These are phyloP conservation scores for Dryobotodes eremita DNA, from an alignment of 2,888 invertebrate genomes.

Conservation along the genomic window DNA sequence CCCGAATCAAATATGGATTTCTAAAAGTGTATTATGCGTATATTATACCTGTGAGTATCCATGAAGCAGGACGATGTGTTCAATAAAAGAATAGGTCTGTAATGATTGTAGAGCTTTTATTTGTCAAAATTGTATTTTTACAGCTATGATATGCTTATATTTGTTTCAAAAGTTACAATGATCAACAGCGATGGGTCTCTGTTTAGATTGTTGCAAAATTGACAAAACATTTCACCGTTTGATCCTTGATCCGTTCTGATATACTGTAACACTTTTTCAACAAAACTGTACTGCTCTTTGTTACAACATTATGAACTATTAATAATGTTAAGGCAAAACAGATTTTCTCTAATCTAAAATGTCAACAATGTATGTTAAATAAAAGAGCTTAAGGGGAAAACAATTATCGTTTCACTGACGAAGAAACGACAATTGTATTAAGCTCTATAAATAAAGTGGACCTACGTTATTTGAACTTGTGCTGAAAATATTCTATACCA, in stretches of 20 bases:
- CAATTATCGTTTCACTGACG: conserved; percentile 77
- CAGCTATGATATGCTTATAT: conserved; percentile 98
- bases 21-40: not conserved
- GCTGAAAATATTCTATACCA: conserved; percentile 84
- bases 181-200: conserved; percentile 90
- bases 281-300: conserved; percentile 88
- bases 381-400: conserved; percentile 87
- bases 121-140: conserved; percentile 96
- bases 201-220: conserved; percentile 86
- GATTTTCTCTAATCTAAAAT: conserved; percentile 89
- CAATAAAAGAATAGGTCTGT: conserved; percentile 82
- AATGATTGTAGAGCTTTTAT: conserved; percentile 93
- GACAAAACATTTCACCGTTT: conserved; percentile 87
- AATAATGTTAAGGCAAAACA: conserved; percentile 90
- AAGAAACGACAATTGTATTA: conserved; percentile 80
- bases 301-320: conserved; percentile 88
- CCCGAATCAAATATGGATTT: not conserved
- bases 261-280: conserved; percentile 86
- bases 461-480: conserved; percentile 90
- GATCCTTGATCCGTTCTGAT: conserved; percentile 83
- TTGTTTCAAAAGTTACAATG: conserved; percentile 92
- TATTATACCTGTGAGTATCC: conserved; percentile 58
- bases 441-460: conserved; percentile 89
- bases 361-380: conserved; percentile 90
- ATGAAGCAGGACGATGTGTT: conserved; percentile 20